Evolutionary conservation across 2,888 invertebrate genomes (phyloP), one percentile per base, ranked within the genome.

Genomic region (Eupelmus urozonus): DNA sequence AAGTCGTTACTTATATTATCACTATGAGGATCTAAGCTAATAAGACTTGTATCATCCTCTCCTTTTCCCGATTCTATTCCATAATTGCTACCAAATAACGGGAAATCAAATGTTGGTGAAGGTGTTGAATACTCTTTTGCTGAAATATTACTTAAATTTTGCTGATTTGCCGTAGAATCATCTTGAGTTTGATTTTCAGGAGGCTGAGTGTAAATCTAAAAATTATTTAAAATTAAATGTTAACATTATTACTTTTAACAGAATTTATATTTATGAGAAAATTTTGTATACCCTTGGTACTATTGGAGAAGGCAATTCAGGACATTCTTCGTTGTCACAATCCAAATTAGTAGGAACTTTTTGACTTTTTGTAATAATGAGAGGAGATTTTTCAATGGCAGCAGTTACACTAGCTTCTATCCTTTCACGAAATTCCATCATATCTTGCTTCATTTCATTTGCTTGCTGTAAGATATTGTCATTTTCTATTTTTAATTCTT

Each of bases 391-490:
- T 29, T 92, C 92, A 55, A 96, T 90, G 0, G 96, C 94, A 63
- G 92, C 92, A 80, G 93, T 91, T 13, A 97, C 94, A 90, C 95
- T 94, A 70, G 92, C 92, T 34, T 92, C 91, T 63, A 97, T 94
- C 88, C 94, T 94, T 73, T 94, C 93, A 93, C 95, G 91, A 81
- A 97, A 96, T 76, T 93, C 92, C 13, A 92, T 89, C 84, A 97
- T 94, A 84, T 95, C 94, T 59, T 92, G 92, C 63, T 93, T 93
- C 23, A 97, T 91, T 62, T 92, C 92, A 16, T 92, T 90, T 0
- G 96, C 94, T 62, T 94, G 93, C 0, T 91, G 91, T 83, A 92
- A 91, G 16, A 96, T 92, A 20, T 91, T 90, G 3, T 91, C 89
- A 83, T 95, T 95, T 23, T 94, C 92, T 59, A 92, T 91, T 74